phyloP scores from a whole-genome alignment of 1,140 invertebrate species.

The Araneus ventricosus region DNA sequence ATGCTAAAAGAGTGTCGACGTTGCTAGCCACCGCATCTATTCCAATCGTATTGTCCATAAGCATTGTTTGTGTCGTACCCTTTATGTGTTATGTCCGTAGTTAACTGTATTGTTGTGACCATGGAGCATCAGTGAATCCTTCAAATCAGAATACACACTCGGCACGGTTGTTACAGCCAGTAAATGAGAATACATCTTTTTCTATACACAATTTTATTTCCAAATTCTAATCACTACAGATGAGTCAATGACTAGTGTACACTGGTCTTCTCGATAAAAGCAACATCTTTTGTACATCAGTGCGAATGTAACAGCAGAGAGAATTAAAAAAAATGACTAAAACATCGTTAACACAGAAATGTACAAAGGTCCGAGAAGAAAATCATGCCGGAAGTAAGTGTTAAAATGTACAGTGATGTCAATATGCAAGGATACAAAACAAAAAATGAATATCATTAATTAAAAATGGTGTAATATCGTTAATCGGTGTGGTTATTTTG shows the following conservation, averaged over 20 bases:
- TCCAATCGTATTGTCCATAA: no score
- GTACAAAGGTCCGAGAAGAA: not conserved
- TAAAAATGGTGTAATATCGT: not conserved
- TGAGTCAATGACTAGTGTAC: conserved; percentile 71
- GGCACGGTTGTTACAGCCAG: no score
- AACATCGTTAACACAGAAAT: not conserved
- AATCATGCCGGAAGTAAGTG: not conserved
- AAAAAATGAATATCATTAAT: not conserved
- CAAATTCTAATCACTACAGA: conserved; percentile 41
- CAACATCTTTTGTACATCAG: conserved; percentile 16
- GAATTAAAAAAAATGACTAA: conserved; percentile 21
- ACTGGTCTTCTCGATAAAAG: conserved; percentile 51
- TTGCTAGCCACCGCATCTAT: no score
- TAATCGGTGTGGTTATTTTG: not conserved
- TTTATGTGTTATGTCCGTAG: no score
- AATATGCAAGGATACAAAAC: not conserved
- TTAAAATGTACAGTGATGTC: not conserved
- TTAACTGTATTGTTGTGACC: no score
- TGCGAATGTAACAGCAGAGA: not conserved
- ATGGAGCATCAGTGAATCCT: no score
- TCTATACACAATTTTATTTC: conserved; percentile 22
- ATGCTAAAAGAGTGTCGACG: no score
- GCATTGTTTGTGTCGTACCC: no score
- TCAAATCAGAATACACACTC: no score
- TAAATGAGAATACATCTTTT: not conserved